A percentile compares a stretch with the other conserved stretches of the same genome.
These are phyloP conservation scores for Hemistola chrysoprasaria DNA, from an alignment of 2,888 invertebrate genomes.

Conservation along the genomic window DNA sequence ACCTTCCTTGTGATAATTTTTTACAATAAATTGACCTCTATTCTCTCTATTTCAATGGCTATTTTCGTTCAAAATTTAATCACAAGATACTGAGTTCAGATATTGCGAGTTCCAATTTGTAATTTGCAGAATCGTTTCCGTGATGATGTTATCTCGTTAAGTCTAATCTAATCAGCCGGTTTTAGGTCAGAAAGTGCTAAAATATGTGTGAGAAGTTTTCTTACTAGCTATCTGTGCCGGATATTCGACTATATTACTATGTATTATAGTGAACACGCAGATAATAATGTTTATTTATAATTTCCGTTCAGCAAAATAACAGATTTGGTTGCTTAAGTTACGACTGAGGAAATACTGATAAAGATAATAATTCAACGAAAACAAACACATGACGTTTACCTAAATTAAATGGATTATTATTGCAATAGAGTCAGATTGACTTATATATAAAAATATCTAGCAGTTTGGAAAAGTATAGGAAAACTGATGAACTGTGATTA, in stretches of 20 bases:
- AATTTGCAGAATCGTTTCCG: conserved; percentile 21
- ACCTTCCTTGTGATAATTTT: conserved; percentile 61
- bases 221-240: conserved; percentile 7
- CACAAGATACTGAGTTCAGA: not conserved
- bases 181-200: conserved; percentile 23
- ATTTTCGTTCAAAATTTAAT: conserved; percentile 7
- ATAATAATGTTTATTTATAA: conserved; percentile 7
- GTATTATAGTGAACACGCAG: not conserved
- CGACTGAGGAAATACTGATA: too few species aligned
- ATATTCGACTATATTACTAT: conserved; percentile 7
- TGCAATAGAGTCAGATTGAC: too few species aligned
- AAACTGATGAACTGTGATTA: too few species aligned
- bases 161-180: conserved; percentile 22
- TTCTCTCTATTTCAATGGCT: not conserved
- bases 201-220: conserved; percentile 11
- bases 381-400: too few species aligned
- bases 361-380: too few species aligned
- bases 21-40: conserved; percentile 14
- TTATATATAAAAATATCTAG: too few species aligned
- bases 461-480: too few species aligned
- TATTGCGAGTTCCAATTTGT: conserved; percentile 5
- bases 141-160: conserved; percentile 24
- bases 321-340: too few species aligned
- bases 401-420: too few species aligned
- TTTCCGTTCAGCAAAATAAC: conserved; percentile 1